Percentiles rank a stretch among this genome's conserved stretches.
phyloP scores from a whole-genome alignment of 1,140 invertebrate genomes.

The Saccostrea glomerata region DNA sequence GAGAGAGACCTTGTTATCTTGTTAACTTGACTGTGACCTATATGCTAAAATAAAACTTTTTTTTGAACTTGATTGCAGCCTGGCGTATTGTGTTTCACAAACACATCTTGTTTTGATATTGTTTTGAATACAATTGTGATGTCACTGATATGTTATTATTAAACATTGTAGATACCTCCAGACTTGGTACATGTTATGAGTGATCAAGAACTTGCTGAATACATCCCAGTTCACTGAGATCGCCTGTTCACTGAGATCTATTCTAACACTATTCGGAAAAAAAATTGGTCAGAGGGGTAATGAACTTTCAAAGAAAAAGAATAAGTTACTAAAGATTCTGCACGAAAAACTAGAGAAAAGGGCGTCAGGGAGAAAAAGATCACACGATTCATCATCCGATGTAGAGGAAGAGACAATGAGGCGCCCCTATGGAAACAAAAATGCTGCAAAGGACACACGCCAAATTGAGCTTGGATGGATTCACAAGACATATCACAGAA shows the following conservation, averaged over 20 bases:
- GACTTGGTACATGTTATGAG: constrained; percentile 7
- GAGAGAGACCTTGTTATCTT: too few relatives aligned
- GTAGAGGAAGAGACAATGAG: constrained; percentile 7
- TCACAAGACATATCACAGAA: not conserved
- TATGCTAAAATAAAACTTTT: too few relatives aligned
- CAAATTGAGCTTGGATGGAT: constrained; percentile 40
- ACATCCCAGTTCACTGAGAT: not conserved
- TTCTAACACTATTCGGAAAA: not conserved
- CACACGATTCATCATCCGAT: not conserved
- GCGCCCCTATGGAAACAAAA: constrained; percentile 20
- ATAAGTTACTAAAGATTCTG: not conserved
- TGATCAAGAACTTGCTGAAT: not conserved
- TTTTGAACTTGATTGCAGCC: too few relatives aligned
- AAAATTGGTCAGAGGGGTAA: not conserved
- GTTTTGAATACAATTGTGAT: too few relatives aligned
- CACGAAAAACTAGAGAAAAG: not conserved
- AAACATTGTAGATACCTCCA: not conserved
- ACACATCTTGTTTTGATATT: too few relatives aligned
- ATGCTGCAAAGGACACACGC: constrained; percentile 19
- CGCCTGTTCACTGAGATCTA: too few relatives aligned
- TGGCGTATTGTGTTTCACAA: too few relatives aligned
- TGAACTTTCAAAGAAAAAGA: not conserved
- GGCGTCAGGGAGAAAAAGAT: not conserved
- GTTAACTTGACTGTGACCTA: too few relatives aligned
- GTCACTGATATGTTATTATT: not conserved